Percentiles rank a stretch among this genome's conserved stretches.
Evolutionary conservation across 1,140 invertebrate species (phyloP).

Genomic region (Dolichoris vasculosae): DNA sequence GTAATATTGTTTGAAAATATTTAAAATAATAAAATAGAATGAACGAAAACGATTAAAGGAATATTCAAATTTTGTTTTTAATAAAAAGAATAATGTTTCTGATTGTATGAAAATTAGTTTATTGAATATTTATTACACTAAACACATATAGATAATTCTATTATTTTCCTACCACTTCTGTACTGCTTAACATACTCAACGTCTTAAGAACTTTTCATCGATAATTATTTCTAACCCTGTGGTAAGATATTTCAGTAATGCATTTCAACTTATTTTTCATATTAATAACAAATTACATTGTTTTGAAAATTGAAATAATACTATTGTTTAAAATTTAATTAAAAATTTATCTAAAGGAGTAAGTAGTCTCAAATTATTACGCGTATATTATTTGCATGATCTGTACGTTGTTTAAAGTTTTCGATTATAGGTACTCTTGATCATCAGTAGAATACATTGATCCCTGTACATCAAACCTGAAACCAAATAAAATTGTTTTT

Average conservation of each 20-base stretch:
- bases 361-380: slow-evolving; percentile 28
- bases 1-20: slow-evolving; percentile 16
- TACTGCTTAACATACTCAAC: slow-evolving; percentile 11
- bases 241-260: slow-evolving; percentile 13
- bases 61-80: neutral
- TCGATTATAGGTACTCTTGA: slow-evolving; percentile 36
- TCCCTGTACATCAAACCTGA: slow-evolving; percentile 37
- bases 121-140: slow-evolving; percentile 43
- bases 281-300: slow-evolving; percentile 18
- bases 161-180: slow-evolving; percentile 36
- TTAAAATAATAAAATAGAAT: neutral
- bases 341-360: slow-evolving; percentile 19
- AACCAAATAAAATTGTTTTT: neutral
- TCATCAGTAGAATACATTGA: slow-evolving; percentile 35
- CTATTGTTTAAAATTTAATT: slow-evolving; percentile 25
- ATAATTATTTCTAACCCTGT: slow-evolving; percentile 23
- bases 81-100: slow-evolving; percentile 7
- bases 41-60: neutral
- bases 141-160: slow-evolving; percentile 35
- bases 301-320: slow-evolving; percentile 7
- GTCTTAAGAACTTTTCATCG: neutral
- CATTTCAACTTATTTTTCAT: slow-evolving; percentile 11
- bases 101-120: slow-evolving; percentile 45
- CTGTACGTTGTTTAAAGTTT: slow-evolving; percentile 11
- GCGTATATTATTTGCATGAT: slow-evolving; percentile 24